Percentiles rank a stretch among this genome's conserved stretches.
Evolutionary conservation across 2,113 vertebrate species (phyloP).

Genomic region (Pachypanchax playfairii): DNA sequence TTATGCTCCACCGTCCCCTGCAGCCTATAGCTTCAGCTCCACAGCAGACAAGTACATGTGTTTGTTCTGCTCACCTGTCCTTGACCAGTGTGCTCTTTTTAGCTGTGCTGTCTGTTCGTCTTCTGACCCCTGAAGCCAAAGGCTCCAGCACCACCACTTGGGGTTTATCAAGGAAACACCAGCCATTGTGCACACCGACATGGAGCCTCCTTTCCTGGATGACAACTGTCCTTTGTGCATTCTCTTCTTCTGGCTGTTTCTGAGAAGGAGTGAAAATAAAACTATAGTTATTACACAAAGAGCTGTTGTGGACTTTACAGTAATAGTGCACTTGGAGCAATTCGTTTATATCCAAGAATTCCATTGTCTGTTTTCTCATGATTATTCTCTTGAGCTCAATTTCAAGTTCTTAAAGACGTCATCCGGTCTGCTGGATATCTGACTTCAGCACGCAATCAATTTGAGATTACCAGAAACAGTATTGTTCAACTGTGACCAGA

Average conservation of each 20-base stretch:
- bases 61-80: slow-evolving; percentile 74
- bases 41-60: background rate
- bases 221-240: slow-evolving; percentile 34
- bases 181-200: slow-evolving; percentile 88
- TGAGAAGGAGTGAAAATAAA: slow-evolving; percentile 41
- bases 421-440: background rate
- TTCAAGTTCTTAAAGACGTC: background rate
- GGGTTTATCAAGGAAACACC: slow-evolving; percentile 86
- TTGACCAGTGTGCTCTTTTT: slow-evolving; percentile 44
- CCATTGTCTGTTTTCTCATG: background rate
- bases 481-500: background rate
- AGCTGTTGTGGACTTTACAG: background rate
- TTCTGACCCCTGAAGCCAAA: slow-evolving; percentile 35
- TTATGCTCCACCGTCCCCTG: background rate
- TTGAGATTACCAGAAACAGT: background rate
- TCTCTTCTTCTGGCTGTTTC: slow-evolving; percentile 63
- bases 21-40: slow-evolving; percentile 1
- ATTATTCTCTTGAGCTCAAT: background rate
- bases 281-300: background rate
- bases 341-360: background rate
- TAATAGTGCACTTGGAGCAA: background rate
- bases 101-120: slow-evolving; percentile 62
- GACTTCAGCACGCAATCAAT: background rate
- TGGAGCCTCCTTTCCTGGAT: slow-evolving; percentile 90
- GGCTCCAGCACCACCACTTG: slow-evolving; percentile 89